Conservation (phyloP, 2,797 vertebrate species). For the Triplophysa bombifrons region DNA sequence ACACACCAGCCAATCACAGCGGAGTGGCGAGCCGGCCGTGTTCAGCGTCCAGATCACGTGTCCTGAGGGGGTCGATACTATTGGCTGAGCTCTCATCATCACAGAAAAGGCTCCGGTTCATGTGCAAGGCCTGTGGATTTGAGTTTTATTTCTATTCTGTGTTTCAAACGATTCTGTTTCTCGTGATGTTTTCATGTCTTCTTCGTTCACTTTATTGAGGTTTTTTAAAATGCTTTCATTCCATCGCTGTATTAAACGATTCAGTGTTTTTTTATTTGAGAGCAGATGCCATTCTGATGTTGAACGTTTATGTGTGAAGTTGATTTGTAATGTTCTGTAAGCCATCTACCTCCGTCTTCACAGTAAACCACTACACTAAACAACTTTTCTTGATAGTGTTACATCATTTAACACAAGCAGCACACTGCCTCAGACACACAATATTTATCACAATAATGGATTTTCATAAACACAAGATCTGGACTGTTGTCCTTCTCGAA, state of each 20-base stretch:
- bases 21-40: slow-evolving; percentile 12
- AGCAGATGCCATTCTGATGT: background rate
- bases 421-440: slow-evolving; percentile 12
- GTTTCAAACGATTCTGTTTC: background rate
- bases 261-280: background rate
- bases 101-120: background rate
- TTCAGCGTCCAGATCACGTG: background rate
- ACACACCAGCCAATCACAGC: slow-evolving; percentile 1
- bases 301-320: background rate
- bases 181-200: slow-evolving; percentile 1
- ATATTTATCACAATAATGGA: background rate
- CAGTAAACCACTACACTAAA: slow-evolving; percentile 16
- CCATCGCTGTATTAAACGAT: background rate
- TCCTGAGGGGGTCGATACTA: background rate
- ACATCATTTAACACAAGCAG: too few relatives aligned
- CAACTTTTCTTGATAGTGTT: slow-evolving; percentile 5
- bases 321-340: slow-evolving; percentile 19
- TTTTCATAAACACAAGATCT: background rate
- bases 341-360: slow-evolving; percentile 31
- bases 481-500: background rate
- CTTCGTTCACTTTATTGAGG: background rate
- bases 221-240: background rate
- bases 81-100: background rate
- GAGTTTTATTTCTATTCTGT: background rate
- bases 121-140: background rate